These are phyloP conservation scores for Uria lomvia DNA, from an alignment of 2,113 vertebrate genomes.

Conservation along the genomic window DNA sequence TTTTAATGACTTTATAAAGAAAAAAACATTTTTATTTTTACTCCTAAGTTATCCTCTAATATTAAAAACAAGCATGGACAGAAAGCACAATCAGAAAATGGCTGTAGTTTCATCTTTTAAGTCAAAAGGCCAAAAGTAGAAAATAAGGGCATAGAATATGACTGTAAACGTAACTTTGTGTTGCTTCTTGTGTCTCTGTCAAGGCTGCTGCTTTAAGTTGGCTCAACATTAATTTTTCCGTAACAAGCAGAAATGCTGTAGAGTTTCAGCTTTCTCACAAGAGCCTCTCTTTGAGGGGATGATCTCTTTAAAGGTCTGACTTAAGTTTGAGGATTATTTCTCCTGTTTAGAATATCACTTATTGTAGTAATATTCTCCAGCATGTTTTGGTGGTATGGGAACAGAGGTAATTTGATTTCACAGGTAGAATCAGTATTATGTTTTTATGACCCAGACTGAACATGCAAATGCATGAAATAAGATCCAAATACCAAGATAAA, in stretches of 20 bases:
- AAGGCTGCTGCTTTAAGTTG: neutral
- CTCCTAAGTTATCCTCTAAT: neutral
- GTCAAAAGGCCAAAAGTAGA: neutral
- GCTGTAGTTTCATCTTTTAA: neutral
- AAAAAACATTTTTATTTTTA: neutral
- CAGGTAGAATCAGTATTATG: neutral
- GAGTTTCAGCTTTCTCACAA: neutral
- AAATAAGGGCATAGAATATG: neutral
- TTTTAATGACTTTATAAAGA: neutral
- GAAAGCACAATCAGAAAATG: neutral
- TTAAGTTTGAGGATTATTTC: neutral
- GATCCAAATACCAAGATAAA: neutral
- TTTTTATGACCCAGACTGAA: neutral
- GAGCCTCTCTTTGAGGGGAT: neutral
- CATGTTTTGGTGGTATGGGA: neutral
- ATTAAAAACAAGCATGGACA: neutral
- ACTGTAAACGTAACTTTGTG: neutral
- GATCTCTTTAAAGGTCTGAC: neutral
- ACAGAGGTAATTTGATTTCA: neutral
- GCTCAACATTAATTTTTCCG: neutral
- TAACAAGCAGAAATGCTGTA: neutral
- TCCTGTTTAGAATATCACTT: neutral
- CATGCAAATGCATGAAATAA: neutral
- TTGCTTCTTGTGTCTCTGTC: neutral
- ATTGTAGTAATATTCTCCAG: neutral